Evolutionary conservation across 2,797 vertebrate species (phyloP).

Genomic region (Phalanger gymnotis): DNA sequence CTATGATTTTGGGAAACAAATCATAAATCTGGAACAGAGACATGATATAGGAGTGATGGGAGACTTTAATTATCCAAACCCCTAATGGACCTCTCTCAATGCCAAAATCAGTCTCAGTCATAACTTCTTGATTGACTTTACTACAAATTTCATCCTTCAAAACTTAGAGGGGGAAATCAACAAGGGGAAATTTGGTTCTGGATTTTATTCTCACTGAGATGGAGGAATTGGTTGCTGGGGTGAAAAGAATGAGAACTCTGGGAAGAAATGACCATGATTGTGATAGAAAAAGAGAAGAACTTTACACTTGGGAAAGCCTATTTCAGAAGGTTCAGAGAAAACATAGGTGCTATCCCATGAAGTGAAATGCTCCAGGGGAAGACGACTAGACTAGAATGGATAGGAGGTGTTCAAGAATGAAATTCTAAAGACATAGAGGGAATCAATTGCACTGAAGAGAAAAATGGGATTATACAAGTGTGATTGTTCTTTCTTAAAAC

Average conservation of each 20-base stretch:
- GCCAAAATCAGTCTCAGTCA: neutral
- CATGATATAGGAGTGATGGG: neutral
- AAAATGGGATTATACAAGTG: neutral
- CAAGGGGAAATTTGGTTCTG: neutral
- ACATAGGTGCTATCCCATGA: neutral
- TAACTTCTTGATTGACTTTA: neutral
- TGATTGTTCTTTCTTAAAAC: neutral
- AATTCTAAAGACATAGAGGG: neutral
- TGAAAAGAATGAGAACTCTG: neutral
- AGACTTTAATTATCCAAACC: neutral
- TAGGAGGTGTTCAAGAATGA: neutral
- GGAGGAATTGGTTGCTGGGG: neutral
- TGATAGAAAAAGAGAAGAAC: neutral
- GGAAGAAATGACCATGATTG: neutral
- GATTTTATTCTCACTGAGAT: neutral
- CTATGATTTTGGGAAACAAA: neutral
- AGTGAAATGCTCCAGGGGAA: neutral
- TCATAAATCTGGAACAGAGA: neutral
- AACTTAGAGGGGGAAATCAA: neutral
- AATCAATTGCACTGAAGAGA: neutral
- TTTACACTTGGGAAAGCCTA: neutral
- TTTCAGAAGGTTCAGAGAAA: neutral
- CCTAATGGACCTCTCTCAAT: neutral
- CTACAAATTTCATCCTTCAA: neutral
- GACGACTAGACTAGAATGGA: neutral